A percentile compares a stretch with the other conserved stretches of the same genome.
Conservation (phyloP, 1,140 invertebrate genomes). For the Drosophila lacteicornis region DNA sequence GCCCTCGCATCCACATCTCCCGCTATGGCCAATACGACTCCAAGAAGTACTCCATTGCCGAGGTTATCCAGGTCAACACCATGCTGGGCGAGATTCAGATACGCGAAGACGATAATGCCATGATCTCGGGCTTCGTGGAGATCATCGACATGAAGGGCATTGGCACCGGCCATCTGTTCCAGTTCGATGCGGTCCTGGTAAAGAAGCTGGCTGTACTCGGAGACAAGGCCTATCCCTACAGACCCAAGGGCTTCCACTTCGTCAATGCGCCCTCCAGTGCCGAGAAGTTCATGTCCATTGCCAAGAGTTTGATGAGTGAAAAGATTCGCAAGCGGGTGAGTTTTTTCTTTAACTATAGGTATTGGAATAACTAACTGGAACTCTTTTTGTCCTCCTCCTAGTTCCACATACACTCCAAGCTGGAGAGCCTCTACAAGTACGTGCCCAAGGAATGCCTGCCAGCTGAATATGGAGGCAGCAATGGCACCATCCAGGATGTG, state of each 20-base stretch:
- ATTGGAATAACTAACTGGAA: not conserved
- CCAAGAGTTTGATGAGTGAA: conserved; percentile 86
- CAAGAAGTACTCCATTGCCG: conserved; percentile 82
- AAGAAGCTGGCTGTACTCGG: conserved; percentile 85
- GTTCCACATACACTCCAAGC: conserved; percentile 86
- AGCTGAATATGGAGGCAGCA: conserved; percentile 87
- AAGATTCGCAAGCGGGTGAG: conserved; percentile 86
- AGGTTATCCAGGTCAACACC: conserved; percentile 84
- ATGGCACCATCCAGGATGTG: conserved; percentile 85
- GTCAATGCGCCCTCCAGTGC: conserved; percentile 86
- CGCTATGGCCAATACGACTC: conserved; percentile 85
- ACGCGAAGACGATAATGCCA: conserved; percentile 85
- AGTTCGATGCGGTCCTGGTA: conserved; percentile 85
- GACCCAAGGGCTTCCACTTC: conserved; percentile 86
- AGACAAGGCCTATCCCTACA: conserved; percentile 86
- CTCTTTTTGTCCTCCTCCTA: conserved; percentile 1
- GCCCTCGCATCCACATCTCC: conserved; percentile 86
- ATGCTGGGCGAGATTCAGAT: conserved; percentile 85
- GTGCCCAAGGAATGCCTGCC: conserved; percentile 86
- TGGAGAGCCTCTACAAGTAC: conserved; percentile 85
- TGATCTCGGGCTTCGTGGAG: conserved; percentile 85
- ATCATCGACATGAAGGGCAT: conserved; percentile 85
- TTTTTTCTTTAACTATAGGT: not conserved
- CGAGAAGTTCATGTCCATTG: conserved; percentile 85
- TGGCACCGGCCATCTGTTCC: conserved; percentile 85